Evolutionary conservation across 1,140 invertebrate species (phyloP).

Genomic region (Maniola jurtina): DNA sequence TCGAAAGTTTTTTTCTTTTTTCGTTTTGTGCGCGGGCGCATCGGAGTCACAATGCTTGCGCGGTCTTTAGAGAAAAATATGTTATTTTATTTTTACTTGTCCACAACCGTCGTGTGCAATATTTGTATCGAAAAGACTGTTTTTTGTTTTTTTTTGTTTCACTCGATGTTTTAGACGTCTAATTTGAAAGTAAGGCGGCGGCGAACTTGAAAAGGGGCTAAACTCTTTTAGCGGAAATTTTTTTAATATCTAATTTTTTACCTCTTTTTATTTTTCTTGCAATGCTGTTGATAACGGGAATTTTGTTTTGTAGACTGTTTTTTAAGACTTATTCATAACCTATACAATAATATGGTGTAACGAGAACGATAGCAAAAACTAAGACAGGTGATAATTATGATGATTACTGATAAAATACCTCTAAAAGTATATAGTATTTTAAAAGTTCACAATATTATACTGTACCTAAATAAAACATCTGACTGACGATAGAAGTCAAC

Average conservation of each 20-base stretch:
- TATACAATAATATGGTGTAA: no score
- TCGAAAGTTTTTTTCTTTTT: conserved; percentile 36
- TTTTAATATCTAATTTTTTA: conserved; percentile 16
- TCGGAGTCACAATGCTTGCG: conserved; percentile 58
- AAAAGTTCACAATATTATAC: no score
- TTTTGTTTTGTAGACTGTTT: not conserved
- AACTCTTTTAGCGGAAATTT: conserved; percentile 37
- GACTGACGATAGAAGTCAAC: no score
- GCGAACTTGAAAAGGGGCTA: conserved; percentile 40
- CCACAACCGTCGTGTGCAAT: conserved; percentile 68
- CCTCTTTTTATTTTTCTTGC: not conserved
- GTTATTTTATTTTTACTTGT: conserved; percentile 64
- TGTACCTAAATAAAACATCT: no score
- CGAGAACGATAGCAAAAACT: no score
- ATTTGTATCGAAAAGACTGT: conserved; percentile 69
- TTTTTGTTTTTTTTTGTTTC: conserved; percentile 43
- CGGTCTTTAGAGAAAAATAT: conserved; percentile 68
- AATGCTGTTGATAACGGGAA: not conserved
- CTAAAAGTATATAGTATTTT: no score
- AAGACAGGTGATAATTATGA: no score
- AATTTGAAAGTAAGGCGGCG: conserved; percentile 64
- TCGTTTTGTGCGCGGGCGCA: conserved; percentile 65
- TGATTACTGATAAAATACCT: no score
- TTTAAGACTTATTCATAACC: no score
- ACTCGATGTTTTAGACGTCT: conserved; percentile 55